Percentiles rank a stretch among this genome's conserved stretches.
These are phyloP conservation scores for Mugil cephalus DNA, from an alignment of 2,113 vertebrate genomes.

Conservation along the genomic window DNA sequence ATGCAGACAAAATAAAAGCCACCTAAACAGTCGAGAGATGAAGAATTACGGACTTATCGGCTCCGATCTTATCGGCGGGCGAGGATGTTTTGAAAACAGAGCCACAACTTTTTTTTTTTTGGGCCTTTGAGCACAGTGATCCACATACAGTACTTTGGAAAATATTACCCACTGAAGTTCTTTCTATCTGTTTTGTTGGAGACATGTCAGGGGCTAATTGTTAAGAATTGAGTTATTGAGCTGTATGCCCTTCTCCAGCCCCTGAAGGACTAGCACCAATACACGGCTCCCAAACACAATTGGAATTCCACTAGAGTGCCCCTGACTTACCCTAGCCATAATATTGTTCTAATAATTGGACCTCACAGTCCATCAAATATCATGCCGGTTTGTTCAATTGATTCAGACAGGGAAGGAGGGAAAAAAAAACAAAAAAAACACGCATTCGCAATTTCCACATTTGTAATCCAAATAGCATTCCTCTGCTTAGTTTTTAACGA, in stretches of 20 bases:
- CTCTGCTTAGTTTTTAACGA: constrained; percentile 67
- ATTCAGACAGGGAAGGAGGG: constrained; percentile 77
- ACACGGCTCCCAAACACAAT: constrained; percentile 79
- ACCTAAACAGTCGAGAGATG: constrained; percentile 56
- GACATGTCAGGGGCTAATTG: constrained; percentile 86
- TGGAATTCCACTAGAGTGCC: constrained; percentile 79
- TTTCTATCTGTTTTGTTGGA: constrained; percentile 75
- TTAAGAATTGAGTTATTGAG: constrained; percentile 87
- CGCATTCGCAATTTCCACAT: constrained; percentile 69
- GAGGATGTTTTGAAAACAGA: constrained; percentile 49
- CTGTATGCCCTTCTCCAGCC: constrained; percentile 81
- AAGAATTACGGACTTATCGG: constrained; percentile 53
- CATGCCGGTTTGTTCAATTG: constrained; percentile 83
- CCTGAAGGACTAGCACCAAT: constrained; percentile 82
- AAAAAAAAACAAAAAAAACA: constrained; percentile 30
- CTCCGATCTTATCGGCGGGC: constrained; percentile 45
- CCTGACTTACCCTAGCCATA: constrained; percentile 77
- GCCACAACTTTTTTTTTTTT: constrained; percentile 29
- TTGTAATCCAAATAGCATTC: constrained; percentile 67
- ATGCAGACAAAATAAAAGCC: constrained; percentile 63
- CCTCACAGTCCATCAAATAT: constrained; percentile 84
- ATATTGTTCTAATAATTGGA: constrained; percentile 86
- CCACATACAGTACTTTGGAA: constrained; percentile 54
- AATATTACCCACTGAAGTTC: constrained; percentile 73
- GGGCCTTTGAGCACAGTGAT: constrained; percentile 65